These are phyloP conservation scores for Cricetomys ansorgei DNA, from an alignment of 2,113 vertebrate genomes.

Conservation along the genomic window DNA sequence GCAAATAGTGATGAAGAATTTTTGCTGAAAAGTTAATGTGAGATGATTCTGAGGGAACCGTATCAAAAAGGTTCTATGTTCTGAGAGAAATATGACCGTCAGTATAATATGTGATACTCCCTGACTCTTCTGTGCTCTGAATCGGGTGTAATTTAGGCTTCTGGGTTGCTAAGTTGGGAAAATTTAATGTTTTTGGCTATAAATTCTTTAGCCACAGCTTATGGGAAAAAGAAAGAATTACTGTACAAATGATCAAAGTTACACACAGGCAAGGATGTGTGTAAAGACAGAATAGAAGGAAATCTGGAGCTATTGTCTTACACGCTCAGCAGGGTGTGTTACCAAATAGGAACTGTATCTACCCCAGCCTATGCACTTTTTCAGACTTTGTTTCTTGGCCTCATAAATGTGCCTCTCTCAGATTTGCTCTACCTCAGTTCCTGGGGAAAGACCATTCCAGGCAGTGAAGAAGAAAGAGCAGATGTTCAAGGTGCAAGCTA, in stretches of 20 bases:
- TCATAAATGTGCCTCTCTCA: neutral
- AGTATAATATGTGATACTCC: neutral
- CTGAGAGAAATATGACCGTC: neutral
- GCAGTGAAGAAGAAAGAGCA: neutral
- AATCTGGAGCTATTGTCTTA: neutral
- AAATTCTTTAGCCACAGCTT: neutral
- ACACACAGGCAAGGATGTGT: neutral
- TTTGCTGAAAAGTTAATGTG: neutral
- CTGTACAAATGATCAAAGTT: neutral
- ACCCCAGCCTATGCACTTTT: neutral
- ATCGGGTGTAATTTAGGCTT: neutral
- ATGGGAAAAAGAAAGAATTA: neutral
- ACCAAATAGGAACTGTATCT: neutral
- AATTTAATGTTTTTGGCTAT: neutral
- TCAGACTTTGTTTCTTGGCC: neutral
- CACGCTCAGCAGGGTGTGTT: neutral
- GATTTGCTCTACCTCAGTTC: neutral
- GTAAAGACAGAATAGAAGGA: neutral
- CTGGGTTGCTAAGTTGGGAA: neutral
- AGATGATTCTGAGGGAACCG: neutral
- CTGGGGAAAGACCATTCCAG: neutral
- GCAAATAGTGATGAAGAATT: neutral
- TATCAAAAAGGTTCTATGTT: neutral
- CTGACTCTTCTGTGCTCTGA: neutral
- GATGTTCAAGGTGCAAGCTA: neutral